Percentiles rank a stretch among this genome's conserved stretches.
Evolutionary conservation across 2,888 invertebrate species (phyloP).

Genomic region (Piscicola geometra): DNA sequence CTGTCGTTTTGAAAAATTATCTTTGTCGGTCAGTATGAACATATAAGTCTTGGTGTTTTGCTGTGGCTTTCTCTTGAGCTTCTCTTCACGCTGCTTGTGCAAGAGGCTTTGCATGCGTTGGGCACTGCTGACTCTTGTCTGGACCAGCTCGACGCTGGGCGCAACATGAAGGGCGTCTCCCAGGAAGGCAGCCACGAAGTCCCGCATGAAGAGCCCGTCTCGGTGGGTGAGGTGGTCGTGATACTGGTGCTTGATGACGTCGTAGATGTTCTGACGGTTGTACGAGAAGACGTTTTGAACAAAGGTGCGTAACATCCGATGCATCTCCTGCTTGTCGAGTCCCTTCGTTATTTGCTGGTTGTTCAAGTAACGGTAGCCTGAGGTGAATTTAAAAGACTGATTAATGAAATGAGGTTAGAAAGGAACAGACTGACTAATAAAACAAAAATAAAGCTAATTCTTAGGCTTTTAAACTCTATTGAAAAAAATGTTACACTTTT

Average conservation of each 20-base stretch:
- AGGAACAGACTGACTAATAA: no score
- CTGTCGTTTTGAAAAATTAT: no score
- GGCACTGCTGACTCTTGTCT: not conserved
- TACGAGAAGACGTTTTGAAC: slow-evolving; percentile 92
- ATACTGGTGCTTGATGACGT: slow-evolving; percentile 86
- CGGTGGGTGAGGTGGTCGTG: no score
- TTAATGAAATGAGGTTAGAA: no score
- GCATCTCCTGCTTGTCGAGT: slow-evolving; percentile 3
- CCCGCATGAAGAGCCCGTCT: no score
- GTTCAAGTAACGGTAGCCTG: slow-evolving; percentile 37
- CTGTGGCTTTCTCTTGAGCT: not conserved
- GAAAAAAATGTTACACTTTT: no score
- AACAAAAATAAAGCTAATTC: no score
- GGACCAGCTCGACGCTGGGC: slow-evolving; percentile 29
- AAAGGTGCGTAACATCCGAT: slow-evolving; percentile 70
- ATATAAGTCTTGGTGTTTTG: not conserved
- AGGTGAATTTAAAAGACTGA: no score
- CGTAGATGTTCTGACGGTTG: slow-evolving; percentile 84
- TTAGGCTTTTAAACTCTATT: no score
- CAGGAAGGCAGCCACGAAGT: no score
- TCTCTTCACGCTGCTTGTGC: not conserved
- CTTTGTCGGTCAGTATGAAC: no score
- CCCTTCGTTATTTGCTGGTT: slow-evolving; percentile 30
- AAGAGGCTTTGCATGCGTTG: no score
- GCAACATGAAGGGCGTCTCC: slow-evolving; percentile 36